Evolutionary conservation across 2,797 vertebrate species (phyloP).

Genomic region (Erethizon dorsatum): DNA sequence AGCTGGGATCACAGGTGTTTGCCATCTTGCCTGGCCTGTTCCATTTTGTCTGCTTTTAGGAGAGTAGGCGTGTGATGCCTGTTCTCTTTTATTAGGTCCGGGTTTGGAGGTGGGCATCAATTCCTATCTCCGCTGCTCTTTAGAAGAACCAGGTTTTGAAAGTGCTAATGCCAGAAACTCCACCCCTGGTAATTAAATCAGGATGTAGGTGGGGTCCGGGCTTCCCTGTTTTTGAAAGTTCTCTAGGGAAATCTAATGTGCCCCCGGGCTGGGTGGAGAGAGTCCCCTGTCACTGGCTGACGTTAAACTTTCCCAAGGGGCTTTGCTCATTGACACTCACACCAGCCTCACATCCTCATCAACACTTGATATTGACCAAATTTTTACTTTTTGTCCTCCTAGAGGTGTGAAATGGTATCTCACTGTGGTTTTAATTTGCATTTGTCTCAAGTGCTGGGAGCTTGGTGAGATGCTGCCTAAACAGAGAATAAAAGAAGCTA

Average conservation of each 20-base stretch:
- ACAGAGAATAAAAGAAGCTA: constrained; percentile 45
- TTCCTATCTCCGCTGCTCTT: background rate
- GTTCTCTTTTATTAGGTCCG: background rate
- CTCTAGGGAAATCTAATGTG: background rate
- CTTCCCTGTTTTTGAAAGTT: background rate
- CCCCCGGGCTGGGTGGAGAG: background rate
- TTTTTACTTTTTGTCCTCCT: constrained; percentile 64
- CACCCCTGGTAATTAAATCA: constrained; percentile 64
- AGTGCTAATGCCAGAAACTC: background rate
- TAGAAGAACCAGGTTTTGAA: constrained; percentile 15
- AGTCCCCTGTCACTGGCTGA: constrained; percentile 36
- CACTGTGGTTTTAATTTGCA: constrained; percentile 63
- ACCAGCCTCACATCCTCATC: constrained; percentile 25
- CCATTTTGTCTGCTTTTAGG: background rate
- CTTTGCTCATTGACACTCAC: background rate
- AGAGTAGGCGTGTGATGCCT: background rate
- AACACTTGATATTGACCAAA: constrained; percentile 61
- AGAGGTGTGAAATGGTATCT: constrained; percentile 53
- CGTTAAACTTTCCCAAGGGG: background rate
- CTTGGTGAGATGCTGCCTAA: background rate
- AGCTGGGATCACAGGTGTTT: background rate
- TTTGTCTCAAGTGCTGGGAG: constrained; percentile 62
- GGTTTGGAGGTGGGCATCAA: background rate
- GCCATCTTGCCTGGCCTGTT: background rate
- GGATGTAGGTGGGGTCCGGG: background rate